Evolutionary conservation across 1,140 invertebrate genomes (phyloP), one percentile per base, ranked within the genome.

Genomic region (Formica exsecta): DNA sequence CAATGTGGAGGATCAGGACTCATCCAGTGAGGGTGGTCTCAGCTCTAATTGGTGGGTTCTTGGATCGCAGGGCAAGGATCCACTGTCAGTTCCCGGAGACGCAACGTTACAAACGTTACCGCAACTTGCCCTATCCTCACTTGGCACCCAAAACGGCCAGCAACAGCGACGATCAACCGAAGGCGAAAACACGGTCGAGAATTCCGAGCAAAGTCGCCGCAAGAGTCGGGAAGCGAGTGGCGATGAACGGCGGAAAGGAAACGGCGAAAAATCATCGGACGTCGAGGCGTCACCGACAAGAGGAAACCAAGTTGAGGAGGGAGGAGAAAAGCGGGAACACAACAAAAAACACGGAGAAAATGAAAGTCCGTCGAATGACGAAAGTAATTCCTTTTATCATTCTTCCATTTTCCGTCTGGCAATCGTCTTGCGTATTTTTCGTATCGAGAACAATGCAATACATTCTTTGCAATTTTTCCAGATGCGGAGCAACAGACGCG

Each of bases 21-120:
- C 85, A 86, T 83, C 90, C 36, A 86, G 89, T 86, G 93, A 94
- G 81, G 90, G 90, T 84, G 91, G 89, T 84, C 81, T 90, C 64
- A 84, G 75, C 64, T 92, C 93, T 91, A 94, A 94, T 89, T 92
- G 93, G 91, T 95, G 94, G 94, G 80, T 94, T 86, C 81, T 95
- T 87, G 93, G 93, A 87, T 92, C 94, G 29, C 94, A 95, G 93
- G 93, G 86, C 86, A 92, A 68, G 64, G 76, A 80, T 87, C 86
- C 89, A 83, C 59, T 91, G 77, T 68, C 91, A 87, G 74, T 51
- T 54, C 8, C 88, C 80, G 87, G 91, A 85, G 91, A 90, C 32
- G 48, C 86, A 91, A 70, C 90, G 86, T 88, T 87, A 91, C 89
- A 86, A 76, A 54, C 89, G 90, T 74, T 93, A 92, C n/a, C 93